Evolutionary conservation across 2,113 vertebrate species (phyloP).

Genomic region (Pelmatolapia mariae): DNA sequence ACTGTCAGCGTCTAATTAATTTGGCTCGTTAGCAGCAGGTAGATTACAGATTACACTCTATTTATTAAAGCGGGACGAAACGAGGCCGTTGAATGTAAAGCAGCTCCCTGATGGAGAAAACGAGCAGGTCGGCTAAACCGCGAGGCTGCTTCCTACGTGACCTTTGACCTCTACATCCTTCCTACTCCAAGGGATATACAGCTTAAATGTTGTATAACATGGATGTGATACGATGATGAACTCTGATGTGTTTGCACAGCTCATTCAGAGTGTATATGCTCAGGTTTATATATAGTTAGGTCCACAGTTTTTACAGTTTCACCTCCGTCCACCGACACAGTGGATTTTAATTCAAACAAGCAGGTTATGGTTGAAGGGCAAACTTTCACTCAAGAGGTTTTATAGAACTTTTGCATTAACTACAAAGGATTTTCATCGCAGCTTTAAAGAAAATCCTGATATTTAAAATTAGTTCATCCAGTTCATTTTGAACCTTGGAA

Average conservation of each 20-base stretch:
- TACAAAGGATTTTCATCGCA: background rate
- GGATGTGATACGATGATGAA: background rate
- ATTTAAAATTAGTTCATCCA: background rate
- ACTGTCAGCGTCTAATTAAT: constrained; percentile 50
- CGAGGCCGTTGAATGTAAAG: background rate
- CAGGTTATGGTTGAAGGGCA: background rate
- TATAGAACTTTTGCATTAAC: background rate
- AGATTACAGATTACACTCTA: constrained; percentile 34
- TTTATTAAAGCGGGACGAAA: constrained; percentile 9
- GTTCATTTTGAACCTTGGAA: background rate
- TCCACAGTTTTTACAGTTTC: background rate
- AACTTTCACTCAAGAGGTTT: background rate
- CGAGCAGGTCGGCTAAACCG: background rate
- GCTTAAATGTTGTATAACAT: background rate
- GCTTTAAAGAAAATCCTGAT: background rate
- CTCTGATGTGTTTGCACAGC: background rate
- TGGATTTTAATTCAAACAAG: background rate
- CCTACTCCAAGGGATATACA: background rate
- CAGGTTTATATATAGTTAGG: background rate
- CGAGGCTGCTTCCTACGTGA: background rate
- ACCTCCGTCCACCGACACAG: background rate
- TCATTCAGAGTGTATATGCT: background rate
- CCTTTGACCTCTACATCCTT: background rate
- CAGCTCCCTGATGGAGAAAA: background rate
- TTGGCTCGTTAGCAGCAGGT: constrained; percentile 49